Evolutionary conservation across 2,797 vertebrate genomes (phyloP).

Genomic region (Sebastes nivosus): DNA sequence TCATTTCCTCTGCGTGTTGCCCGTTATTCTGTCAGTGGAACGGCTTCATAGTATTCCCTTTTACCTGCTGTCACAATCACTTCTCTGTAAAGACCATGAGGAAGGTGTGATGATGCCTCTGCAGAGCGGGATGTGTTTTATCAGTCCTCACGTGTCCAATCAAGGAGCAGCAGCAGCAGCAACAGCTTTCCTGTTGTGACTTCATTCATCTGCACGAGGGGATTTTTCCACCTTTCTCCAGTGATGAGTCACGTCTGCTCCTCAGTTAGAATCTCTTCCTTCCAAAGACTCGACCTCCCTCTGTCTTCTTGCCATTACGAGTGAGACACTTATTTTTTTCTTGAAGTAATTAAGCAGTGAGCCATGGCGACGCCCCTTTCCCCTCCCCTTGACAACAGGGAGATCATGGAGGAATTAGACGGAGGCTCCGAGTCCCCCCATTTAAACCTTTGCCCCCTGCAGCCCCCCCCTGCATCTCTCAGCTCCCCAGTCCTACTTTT

Average conservation of each 20-base stretch:
- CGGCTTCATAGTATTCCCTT: not conserved
- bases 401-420: slow-evolving; percentile 4
- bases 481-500: not conserved
- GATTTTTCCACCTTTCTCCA: not conserved
- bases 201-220: slow-evolving; percentile 5
- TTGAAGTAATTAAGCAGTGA: slow-evolving; percentile 50
- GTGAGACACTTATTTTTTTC: slow-evolving; percentile 23
- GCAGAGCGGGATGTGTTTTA: not conserved
- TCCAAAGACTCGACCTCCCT: not conserved
- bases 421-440: slow-evolving; percentile 18
- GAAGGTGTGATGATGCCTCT: not conserved
- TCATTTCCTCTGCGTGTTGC: not conserved
- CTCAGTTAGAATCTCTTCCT: not conserved
- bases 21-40: not conserved
- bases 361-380: slow-evolving; percentile 32
- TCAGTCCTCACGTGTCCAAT: not conserved
- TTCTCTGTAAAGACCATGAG: not conserved
- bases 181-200: not conserved
- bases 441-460: slow-evolving; percentile 32
- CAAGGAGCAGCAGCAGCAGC: not conserved
- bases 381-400: slow-evolving; percentile 40
- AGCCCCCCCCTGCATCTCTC: not conserved
- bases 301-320: slow-evolving; percentile 24
- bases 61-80: not conserved
- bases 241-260: not conserved